A percentile compares a stretch with the other conserved stretches of the same genome.
Evolutionary conservation across 2,113 vertebrate species (phyloP).

Genomic region (Poeciliopsis occidentalis): DNA sequence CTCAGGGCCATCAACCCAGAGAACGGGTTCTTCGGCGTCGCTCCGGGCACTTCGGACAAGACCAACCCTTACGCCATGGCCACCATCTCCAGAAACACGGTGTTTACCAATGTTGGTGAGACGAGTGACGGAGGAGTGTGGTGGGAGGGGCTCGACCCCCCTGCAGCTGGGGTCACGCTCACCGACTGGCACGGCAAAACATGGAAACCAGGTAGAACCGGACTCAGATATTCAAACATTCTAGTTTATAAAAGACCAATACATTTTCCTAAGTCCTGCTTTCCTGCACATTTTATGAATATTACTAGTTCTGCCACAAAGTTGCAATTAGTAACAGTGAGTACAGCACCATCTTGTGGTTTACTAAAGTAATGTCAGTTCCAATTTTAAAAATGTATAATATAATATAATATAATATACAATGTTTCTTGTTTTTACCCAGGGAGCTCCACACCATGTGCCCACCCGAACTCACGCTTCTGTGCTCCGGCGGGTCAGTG

Average conservation of each 20-base stretch:
- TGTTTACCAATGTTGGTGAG: conserved; percentile 96
- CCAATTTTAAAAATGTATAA: background rate
- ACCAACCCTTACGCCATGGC: conserved; percentile 96
- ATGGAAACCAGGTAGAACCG: conserved; percentile 83
- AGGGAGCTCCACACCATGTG: conserved; percentile 80
- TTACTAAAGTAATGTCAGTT: background rate
- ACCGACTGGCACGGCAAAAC: conserved; percentile 92
- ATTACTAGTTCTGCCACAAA: background rate
- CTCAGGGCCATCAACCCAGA: conserved; percentile 97
- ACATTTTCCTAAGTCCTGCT: background rate
- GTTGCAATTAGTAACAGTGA: background rate
- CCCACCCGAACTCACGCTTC: conserved; percentile 97
- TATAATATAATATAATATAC: background rate
- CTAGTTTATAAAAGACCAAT: background rate
- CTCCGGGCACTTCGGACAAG: conserved; percentile 93
- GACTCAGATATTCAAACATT: background rate
- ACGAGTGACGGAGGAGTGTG: conserved; percentile 93
- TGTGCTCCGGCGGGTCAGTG: conserved; percentile 94
- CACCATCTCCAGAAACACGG: conserved; percentile 90
- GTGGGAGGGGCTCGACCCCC: conserved; percentile 92
- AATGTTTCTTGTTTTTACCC: conserved; percentile 1
- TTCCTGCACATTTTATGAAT: background rate
- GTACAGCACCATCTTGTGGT: conserved; percentile 28
- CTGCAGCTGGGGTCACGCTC: conserved; percentile 79
- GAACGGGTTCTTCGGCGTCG: conserved; percentile 97